Conservation (phyloP, 1,140 invertebrate species). For the Anthonomus grandis region DNA sequence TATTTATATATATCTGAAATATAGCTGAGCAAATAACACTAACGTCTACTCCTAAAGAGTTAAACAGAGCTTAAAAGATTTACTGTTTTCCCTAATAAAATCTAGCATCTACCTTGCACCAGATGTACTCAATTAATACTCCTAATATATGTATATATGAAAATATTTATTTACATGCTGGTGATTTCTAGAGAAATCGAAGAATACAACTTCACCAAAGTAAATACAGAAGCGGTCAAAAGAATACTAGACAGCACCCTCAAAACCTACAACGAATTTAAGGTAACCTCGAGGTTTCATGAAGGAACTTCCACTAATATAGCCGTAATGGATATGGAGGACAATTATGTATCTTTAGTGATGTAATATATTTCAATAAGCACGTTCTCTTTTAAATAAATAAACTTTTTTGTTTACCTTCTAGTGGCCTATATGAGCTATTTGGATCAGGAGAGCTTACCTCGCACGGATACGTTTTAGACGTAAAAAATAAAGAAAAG, state of each 20-base stretch:
- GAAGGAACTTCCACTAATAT: conserved; percentile 57
- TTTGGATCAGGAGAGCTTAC: conserved; percentile 56
- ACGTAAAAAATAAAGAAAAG: conserved; percentile 37
- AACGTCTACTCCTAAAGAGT: too few species aligned
- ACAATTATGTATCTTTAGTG: conserved; percentile 67
- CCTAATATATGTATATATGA: neutral
- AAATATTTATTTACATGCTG: conserved; percentile 1
- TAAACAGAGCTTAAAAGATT: too few species aligned
- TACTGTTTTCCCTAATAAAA: too few species aligned
- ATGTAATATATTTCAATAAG: too few species aligned
- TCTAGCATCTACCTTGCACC: too few species aligned
- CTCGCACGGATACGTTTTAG: conserved; percentile 49
- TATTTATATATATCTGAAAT: too few species aligned
- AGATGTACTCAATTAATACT: neutral
- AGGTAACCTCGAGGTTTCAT: conserved; percentile 38
- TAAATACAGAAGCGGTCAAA: conserved; percentile 17
- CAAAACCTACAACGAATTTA: conserved; percentile 41
- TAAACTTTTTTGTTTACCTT: conserved; percentile 35
- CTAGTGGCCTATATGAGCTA: conserved; percentile 52
- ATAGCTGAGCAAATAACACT: too few species aligned
- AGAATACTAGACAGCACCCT: conserved; percentile 33
- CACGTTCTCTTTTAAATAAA: neutral
- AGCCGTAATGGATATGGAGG: conserved; percentile 62
- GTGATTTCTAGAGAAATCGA: conserved; percentile 35
- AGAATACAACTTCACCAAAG: conserved; percentile 40